Evolutionary conservation across 1,140 invertebrate genomes (phyloP).

Genomic region (Medauroidea extradentata): DNA sequence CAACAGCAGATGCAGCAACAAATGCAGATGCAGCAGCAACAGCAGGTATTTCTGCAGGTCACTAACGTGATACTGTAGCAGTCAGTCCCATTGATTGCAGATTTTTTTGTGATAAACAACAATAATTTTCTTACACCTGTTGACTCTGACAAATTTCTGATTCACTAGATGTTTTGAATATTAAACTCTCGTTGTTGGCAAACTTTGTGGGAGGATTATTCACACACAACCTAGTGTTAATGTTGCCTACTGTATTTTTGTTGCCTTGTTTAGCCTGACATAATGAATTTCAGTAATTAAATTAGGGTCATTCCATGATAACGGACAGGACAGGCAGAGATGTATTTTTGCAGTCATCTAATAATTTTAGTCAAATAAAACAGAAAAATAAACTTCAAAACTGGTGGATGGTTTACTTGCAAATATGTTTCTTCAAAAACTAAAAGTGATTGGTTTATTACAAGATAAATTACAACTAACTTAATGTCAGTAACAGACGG

Average conservation of each 20-base stretch:
- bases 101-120: neutral
- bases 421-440: no score
- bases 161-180: neutral
- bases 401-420: no score
- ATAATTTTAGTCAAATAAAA: no score
- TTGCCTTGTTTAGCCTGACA: neutral
- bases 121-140: neutral
- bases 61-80: no score
- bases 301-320: neutral
- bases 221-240: neutral
- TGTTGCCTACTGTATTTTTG: neutral
- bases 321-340: no score
- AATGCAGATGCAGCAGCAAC: conserved; percentile 8
- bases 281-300: neutral
- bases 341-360: no score
- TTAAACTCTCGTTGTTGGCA: neutral
- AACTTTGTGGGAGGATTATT: neutral
- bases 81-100: no score
- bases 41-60: conserved; percentile 18
- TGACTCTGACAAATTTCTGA: neutral
- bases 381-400: no score
- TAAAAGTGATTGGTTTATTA: no score
- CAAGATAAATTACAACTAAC: no score
- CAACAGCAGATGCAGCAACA: conserved; percentile 25
- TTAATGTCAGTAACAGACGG: no score